Evolutionary conservation across 1,140 invertebrate species (phyloP).

Genomic region (Thaumatotibia leucotreta): DNA sequence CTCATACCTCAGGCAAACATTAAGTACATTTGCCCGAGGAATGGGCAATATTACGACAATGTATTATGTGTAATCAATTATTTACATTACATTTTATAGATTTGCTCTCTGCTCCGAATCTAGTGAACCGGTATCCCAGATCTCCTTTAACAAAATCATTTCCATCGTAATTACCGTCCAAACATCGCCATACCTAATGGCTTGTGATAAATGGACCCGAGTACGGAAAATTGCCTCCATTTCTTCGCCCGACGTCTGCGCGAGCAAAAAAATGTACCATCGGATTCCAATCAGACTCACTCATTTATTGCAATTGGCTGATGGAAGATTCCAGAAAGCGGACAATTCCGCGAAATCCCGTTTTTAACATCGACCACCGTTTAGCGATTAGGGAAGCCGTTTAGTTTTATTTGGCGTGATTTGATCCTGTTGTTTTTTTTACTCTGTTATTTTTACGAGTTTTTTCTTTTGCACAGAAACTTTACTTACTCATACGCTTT

Average conservation of each 20-base stretch:
- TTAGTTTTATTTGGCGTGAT: neutral
- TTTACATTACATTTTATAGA: too few relatives aligned
- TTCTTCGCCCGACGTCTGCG: conserved; percentile 27
- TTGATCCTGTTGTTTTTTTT: neutral
- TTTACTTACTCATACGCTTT: neutral
- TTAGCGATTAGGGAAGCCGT: neutral
- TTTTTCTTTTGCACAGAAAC: neutral
- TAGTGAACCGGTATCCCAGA: neutral
- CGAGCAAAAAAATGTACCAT: conserved; percentile 36
- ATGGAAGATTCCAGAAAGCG: conserved; percentile 31
- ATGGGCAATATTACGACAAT: too few relatives aligned
- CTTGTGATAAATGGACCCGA: conserved; percentile 29
- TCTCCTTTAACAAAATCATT: conserved; percentile 21
- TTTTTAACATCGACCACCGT: neutral
- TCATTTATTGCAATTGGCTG: conserved; percentile 46
- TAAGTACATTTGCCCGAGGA: too few relatives aligned
- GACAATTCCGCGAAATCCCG: conserved; percentile 1
- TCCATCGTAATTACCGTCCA: conserved; percentile 5
- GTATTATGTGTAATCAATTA: too few relatives aligned
- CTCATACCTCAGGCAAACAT: too few relatives aligned
- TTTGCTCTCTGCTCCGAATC: neutral
- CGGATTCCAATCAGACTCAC: conserved; percentile 42
- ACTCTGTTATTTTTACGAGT: neutral
- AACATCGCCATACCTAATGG: conserved; percentile 20
- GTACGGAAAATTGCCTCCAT: conserved; percentile 32